Percentiles rank a stretch among this genome's conserved stretches.
Conservation (phyloP, 2,888 invertebrate genomes). For the Podabrus alpinus region DNA sequence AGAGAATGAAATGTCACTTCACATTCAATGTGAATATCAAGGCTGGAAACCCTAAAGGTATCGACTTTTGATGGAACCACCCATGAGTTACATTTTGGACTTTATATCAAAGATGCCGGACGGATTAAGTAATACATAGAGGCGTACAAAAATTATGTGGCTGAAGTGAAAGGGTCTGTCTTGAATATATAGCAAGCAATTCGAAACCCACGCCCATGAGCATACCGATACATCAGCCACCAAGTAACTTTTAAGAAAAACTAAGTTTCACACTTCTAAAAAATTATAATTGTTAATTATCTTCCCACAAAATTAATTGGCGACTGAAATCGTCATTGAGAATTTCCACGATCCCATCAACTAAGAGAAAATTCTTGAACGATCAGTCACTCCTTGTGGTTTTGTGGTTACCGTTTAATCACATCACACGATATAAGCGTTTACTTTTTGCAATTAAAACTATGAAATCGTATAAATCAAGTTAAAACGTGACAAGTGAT, state of each 20-base stretch:
- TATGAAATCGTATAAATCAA: neutral
- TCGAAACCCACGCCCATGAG: neutral
- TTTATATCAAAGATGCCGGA: too few relatives aligned
- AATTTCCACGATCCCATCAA: neutral
- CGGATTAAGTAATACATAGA: too few relatives aligned
- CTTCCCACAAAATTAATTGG: neutral
- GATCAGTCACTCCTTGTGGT: neutral
- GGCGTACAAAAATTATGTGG: too few relatives aligned
- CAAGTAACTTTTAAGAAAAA: neutral
- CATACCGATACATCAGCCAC: too few relatives aligned
- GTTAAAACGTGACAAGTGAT: neutral
- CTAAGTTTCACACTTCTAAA: neutral
- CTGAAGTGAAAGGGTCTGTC: too few relatives aligned
- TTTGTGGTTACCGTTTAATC: neutral
- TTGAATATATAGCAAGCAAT: too few relatives aligned
- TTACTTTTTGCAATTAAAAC: neutral
- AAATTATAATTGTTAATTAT: neutral
- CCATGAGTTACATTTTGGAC: too few relatives aligned
- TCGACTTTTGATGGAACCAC: too few relatives aligned
- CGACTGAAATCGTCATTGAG: neutral
- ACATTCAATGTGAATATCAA: too few relatives aligned
- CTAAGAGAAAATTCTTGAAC: neutral
- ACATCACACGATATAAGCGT: neutral
- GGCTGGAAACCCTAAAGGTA: too few relatives aligned
- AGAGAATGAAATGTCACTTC: too few relatives aligned